Conservation (phyloP, 2,888 invertebrate species). For the Athalia cordata region DNA sequence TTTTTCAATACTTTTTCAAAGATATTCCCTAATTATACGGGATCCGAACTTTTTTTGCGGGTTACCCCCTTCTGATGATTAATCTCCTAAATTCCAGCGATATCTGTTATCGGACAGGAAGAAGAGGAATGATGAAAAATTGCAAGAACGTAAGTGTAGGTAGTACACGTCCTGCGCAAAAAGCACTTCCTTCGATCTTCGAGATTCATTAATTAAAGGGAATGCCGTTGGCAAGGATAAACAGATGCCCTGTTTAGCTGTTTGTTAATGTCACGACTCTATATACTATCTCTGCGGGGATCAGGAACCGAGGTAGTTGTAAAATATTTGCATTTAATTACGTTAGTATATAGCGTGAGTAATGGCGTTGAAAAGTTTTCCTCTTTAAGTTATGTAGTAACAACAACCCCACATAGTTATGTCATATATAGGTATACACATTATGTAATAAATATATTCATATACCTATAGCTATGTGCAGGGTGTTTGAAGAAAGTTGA, state of each 20-base stretch:
- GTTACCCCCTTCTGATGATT: too few species aligned
- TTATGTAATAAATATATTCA: background rate
- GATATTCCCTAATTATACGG: too few species aligned
- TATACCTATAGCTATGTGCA: too few species aligned
- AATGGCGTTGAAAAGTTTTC: slow-evolving; percentile 30
- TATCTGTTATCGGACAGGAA: too few species aligned
- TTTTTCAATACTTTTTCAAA: too few species aligned
- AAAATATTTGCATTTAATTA: slow-evolving; percentile 41
- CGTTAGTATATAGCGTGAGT: slow-evolving; percentile 17
- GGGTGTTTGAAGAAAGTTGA: too few species aligned
- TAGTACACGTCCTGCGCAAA: too few species aligned
- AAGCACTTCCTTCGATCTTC: background rate
- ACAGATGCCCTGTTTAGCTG: slow-evolving; percentile 18
- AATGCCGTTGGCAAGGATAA: background rate
- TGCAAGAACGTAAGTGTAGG: background rate
- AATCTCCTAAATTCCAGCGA: too few species aligned
- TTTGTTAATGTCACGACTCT: slow-evolving; percentile 3
- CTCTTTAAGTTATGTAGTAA: background rate
- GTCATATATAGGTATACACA: background rate
- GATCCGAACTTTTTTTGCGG: too few species aligned
- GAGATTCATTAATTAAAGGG: slow-evolving; percentile 19
- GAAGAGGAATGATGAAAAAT: background rate
- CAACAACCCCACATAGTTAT: background rate
- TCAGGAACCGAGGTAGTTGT: slow-evolving; percentile 11
- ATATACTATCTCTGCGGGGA: slow-evolving; percentile 9